These are phyloP conservation scores for Drosophila algonquin DNA, from an alignment of 2,888 invertebrate genomes.

Conservation along the genomic window DNA sequence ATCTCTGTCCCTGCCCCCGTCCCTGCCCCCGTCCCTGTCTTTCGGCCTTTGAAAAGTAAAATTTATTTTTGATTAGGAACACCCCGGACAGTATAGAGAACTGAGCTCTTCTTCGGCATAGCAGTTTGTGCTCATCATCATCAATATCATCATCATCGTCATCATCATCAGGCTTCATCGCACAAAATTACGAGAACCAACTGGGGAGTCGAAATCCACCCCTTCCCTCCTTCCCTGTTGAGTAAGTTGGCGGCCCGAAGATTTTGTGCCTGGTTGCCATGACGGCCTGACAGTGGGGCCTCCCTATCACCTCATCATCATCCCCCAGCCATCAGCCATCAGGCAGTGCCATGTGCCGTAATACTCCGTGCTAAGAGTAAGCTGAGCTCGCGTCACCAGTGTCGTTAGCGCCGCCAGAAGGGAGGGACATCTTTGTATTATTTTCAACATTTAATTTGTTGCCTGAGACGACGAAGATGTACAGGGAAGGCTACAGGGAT, in stretches of 20 bases:
- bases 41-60: constrained; percentile 52
- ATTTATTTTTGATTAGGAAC: constrained; percentile 75
- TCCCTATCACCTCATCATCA: constrained; percentile 12
- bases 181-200: constrained; percentile 25
- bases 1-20: constrained; percentile 1
- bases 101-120: background rate
- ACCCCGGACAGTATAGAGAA: constrained; percentile 31
- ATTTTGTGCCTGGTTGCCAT: constrained; percentile 70
- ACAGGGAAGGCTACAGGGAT: background rate
- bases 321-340: constrained; percentile 8
- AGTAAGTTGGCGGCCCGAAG: constrained; percentile 48
- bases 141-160: constrained; percentile 56
- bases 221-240: background rate
- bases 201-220: constrained; percentile 10
- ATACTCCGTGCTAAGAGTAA: constrained; percentile 70
- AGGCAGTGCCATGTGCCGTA: constrained; percentile 35
- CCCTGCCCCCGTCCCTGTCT: background rate
- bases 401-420: constrained; percentile 65
- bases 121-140: constrained; percentile 10
- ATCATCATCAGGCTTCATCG: constrained; percentile 56
- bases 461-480: constrained; percentile 66
- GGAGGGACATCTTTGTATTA: constrained; percentile 77
- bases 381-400: constrained; percentile 63
- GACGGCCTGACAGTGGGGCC: constrained; percentile 36
- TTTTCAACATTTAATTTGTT: constrained; percentile 79